Base-by-base conservation (phyloP, 2,888 invertebrate genomes). In the Andrena praecox region DNA sequence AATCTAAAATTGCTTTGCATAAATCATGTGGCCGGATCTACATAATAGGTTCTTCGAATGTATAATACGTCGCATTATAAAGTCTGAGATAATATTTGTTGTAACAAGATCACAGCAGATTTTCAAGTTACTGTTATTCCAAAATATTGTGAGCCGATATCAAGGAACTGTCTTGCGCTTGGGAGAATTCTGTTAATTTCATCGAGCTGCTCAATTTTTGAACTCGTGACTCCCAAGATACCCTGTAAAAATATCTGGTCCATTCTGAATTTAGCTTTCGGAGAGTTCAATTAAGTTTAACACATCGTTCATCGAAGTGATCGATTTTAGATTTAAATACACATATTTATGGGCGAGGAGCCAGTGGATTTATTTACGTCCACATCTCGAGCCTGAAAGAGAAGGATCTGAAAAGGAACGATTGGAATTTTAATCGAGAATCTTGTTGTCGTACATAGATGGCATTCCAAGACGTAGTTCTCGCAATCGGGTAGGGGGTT, bases 351-450 rank as follows among this genome's bases (percentile, higher is more conserved):
- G n/a, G 54, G 31, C 20, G 59, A 69, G 33, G 59, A 78, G 16
- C 31, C 29, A 12, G 62, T 66, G 68, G 67, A 84, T 82, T 82
- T 82, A 84, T 84, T 66, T 82, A 75, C 78, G 77, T 73, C 42
- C 59, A 56, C 60, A 35, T 70, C 68, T 10, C 33, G 12, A 42
- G 60, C 52, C 66, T 50, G 78, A 71, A 68, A 35, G 70, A 71
- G 82, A 64, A 71, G 67, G 83, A 82, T 70, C 80, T 48, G 80
- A 85, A 85, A 80, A 83, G 77, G 79, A 86, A 83, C 85, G 88
- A 81, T 56, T 50, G 85, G 87, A 88, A 88, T 88, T 88, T 88
- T 82, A 88, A 88, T 82, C 87, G 82, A 86, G 88, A 88, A 88
- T 87, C 88, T 84, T 77, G 87, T 87, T 84, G 84, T 82, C 84